These are phyloP conservation scores for Muricea muricata DNA, from an alignment of 92 coral and sea anemone species.

Conservation along the genomic window DNA sequence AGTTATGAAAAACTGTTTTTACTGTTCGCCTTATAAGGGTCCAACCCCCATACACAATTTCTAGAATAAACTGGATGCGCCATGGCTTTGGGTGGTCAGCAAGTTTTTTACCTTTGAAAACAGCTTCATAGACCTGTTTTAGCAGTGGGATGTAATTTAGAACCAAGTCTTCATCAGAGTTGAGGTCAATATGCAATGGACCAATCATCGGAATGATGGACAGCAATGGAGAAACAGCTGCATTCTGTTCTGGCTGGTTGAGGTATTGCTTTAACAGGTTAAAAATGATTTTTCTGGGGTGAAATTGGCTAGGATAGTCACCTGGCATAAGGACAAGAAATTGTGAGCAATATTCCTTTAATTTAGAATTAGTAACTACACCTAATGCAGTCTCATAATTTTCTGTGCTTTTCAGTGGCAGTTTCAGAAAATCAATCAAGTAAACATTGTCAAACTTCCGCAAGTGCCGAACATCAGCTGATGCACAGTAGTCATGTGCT, in stretches of 20 bases:
- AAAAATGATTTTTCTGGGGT: conserved; percentile 50
- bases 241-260: background rate
- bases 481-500: conserved; percentile 67
- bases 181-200: conserved; percentile 53
- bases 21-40: conserved; percentile 27
- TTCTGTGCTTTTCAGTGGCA: conserved; percentile 49
- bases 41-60: conserved; percentile 57
- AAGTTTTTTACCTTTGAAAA: conserved; percentile 53
- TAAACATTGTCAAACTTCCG: conserved; percentile 54
- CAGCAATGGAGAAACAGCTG: conserved; percentile 5
- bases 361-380: conserved; percentile 38
- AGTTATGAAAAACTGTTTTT: conserved; percentile 40
- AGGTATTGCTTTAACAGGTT: background rate
- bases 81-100: conserved; percentile 67
- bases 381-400: conserved; percentile 59
- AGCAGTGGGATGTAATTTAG: conserved; percentile 30
- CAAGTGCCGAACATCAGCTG: conserved; percentile 33
- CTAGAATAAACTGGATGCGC: conserved; percentile 59
- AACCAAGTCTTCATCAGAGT: too few species aligned
- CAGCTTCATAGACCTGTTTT: conserved; percentile 38
- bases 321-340: conserved; percentile 66
- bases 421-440: conserved; percentile 53
- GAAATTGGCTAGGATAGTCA: conserved; percentile 66
- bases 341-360: conserved; percentile 48
- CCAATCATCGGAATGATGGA: conserved; percentile 59